Percentiles rank a stretch among this genome's conserved stretches.
Evolutionary conservation across 2,888 invertebrate species (phyloP).

Genomic region (Orthonevra nobilis): DNA sequence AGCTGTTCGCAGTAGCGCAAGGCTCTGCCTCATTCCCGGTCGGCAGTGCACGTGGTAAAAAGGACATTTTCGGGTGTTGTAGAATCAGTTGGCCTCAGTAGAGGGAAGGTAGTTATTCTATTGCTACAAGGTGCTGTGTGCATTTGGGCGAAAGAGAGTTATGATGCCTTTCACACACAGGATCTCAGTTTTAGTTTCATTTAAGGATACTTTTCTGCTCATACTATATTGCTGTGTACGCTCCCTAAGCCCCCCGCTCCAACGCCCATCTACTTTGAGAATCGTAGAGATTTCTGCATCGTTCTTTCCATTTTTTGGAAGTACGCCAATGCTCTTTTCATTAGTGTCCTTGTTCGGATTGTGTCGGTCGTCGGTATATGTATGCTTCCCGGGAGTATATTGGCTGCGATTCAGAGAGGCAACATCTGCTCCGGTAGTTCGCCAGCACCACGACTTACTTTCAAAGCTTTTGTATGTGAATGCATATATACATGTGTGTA

Average conservation of each 20-base stretch:
- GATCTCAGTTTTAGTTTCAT: constrained; percentile 70
- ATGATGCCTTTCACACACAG: constrained; percentile 70
- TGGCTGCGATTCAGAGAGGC: constrained; percentile 70
- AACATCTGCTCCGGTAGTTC: constrained; percentile 67
- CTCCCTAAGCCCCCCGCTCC: too few species aligned
- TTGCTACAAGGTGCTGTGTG: constrained; percentile 61
- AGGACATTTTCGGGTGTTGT: constrained; percentile 65
- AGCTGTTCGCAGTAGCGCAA: constrained; percentile 53
- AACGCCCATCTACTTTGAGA: constrained; percentile 21
- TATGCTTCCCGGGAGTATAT: constrained; percentile 44
- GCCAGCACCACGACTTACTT: constrained; percentile 56
- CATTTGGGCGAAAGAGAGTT: constrained; percentile 69
- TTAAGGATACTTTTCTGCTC: constrained; percentile 58
- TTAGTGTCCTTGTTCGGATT: constrained; percentile 69
- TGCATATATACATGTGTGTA: constrained; percentile 9
- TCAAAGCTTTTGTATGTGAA: constrained; percentile 52
- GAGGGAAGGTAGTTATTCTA: constrained; percentile 1
- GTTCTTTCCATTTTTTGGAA: constrained; percentile 54
- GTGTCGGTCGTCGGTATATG: constrained; percentile 38
- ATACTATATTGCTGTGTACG: too few species aligned
- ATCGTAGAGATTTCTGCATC: constrained; percentile 55
- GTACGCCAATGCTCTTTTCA: constrained; percentile 69
- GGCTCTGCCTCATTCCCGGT: neutral
- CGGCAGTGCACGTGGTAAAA: constrained; percentile 46
- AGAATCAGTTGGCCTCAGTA: constrained; percentile 48